Evolutionary conservation across 2,113 vertebrate species (phyloP), one percentile per base, ranked within the genome.

Genomic region (Corythoichthys intestinalis): DNA sequence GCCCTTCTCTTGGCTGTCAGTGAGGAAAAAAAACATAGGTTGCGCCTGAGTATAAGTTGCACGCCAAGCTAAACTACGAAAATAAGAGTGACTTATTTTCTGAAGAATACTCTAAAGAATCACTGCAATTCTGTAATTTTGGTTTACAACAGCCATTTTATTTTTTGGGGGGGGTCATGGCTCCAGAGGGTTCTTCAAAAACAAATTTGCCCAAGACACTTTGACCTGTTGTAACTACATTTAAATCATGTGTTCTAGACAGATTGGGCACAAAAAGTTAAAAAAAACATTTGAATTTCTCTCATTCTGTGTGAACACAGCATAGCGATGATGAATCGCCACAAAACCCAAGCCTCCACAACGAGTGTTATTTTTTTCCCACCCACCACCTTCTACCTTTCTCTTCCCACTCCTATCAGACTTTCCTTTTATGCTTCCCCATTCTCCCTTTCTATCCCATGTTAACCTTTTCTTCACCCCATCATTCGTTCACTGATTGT

Each of bases 311-410:
- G 35, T 6, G 17, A 5, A 53, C n/a, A 6, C n/a, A 17, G 50
- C n/a, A 6, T n/a, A 8, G 17, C 17, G n/a, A 20, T 53, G 50
- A 53, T 53, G 50, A 53, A 15, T 53, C 48, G 13, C 50, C 50
- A 53, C 2, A 20, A 53, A 8, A 8, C 17, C 17, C 50, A 20
- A 53, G n/a, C 71, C 72, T 69, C 77, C 76, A 72, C 71, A 64
- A 37, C 85, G 83, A 78, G 83, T 89, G 85, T 85, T 85, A 77
- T 79, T 88, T 89, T 74, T 63, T 52, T 48, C 52, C 68, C 20
- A 38, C 69, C n/a, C 11, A 15, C 49, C 1, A 67, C 38, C 56
- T 49, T 14, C 38, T 48, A 47, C 60, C 69, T 57, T 15, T 48
- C 52, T 71, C 50, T 56, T 39, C 34, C 2, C 41, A 34, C 44